Evolutionary conservation across 2,797 vertebrate genomes (phyloP).

Genomic region (Nasua narica): DNA sequence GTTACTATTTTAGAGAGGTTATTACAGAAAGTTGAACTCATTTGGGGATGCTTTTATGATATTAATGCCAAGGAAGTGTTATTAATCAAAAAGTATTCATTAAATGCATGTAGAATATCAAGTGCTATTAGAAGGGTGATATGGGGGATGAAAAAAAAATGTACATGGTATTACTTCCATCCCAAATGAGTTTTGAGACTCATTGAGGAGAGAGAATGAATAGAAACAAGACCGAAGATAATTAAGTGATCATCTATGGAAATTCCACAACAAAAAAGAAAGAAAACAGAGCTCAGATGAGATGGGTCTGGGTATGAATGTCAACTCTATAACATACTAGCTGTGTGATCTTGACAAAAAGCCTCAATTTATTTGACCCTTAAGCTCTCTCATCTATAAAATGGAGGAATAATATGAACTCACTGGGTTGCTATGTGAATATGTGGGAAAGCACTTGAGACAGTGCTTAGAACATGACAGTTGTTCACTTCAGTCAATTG

Average conservation of each 20-base stretch:
- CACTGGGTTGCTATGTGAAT: background rate
- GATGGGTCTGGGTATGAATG: background rate
- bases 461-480: background rate
- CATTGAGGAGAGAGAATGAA: background rate
- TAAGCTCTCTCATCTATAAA: background rate
- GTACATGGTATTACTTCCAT: background rate
- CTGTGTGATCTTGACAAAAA: background rate
- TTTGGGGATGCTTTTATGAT: background rate
- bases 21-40: background rate
- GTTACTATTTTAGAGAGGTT: background rate
- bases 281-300: background rate
- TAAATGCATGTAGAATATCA: background rate
- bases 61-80: background rate
- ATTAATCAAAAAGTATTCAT: conserved; percentile 18
- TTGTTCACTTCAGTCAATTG: background rate
- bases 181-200: background rate
- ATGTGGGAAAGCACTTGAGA: background rate
- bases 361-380: background rate
- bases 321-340: background rate
- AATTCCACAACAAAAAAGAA: background rate
- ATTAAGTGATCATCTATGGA: background rate
- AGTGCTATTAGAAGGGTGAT: background rate
- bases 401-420: background rate
- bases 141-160: background rate
- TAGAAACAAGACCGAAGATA: background rate